Conservation (phyloP, 2,888 invertebrate genomes). For the Aleiodes leptofemur region DNA sequence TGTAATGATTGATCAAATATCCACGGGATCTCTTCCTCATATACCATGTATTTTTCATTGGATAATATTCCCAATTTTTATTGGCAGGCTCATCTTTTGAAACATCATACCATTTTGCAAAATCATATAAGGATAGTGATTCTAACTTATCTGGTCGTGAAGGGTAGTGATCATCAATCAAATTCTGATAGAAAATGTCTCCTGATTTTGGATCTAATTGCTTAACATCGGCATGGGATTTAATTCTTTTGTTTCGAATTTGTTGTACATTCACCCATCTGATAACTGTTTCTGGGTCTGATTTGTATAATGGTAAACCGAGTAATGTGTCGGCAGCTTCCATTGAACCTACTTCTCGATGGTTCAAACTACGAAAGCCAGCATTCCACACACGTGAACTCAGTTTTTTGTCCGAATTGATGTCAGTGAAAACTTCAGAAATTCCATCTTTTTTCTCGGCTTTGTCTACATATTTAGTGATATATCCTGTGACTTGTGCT, state of each 20-base stretch:
- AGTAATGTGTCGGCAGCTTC: constrained; percentile 66
- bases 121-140: constrained; percentile 55
- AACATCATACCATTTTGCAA: constrained; percentile 56
- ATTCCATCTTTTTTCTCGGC: constrained; percentile 23
- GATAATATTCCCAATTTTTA: constrained; percentile 45
- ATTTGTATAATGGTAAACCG: constrained; percentile 64
- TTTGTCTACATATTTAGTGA: constrained; percentile 61
- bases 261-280: constrained; percentile 63
- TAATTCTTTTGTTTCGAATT: constrained; percentile 49
- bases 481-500: constrained; percentile 58
- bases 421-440: constrained; percentile 48
- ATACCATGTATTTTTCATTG: constrained; percentile 46
- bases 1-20: constrained; percentile 45
- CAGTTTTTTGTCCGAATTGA: constrained; percentile 63
- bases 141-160: constrained; percentile 60
- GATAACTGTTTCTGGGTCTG: constrained; percentile 64
- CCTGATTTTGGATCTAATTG: constrained; percentile 54
- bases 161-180: constrained; percentile 63
- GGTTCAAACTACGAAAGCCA: constrained; percentile 59
- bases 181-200: constrained; percentile 60
- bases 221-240: constrained; percentile 43
- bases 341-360: constrained; percentile 66
- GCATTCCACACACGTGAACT: constrained; percentile 61
- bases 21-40: constrained; percentile 54
- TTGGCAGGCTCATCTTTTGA: constrained; percentile 36